Evolutionary conservation across 2,113 vertebrate species (phyloP), one percentile per base, ranked within the genome.

Genomic region (Marmota flaviventris): DNA sequence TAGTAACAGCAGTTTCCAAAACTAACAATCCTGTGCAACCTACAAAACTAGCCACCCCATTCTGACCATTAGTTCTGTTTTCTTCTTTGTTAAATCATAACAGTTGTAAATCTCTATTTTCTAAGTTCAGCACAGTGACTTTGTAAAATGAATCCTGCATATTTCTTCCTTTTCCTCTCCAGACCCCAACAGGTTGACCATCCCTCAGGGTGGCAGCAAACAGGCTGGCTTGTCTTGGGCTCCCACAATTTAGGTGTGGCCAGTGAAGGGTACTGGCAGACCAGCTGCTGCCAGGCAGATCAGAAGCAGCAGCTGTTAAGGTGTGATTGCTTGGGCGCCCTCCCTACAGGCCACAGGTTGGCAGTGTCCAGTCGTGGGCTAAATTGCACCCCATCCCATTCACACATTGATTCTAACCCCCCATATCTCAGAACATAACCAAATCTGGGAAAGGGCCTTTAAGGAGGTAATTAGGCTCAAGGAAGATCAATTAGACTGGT

Each of bases 401-500:
- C 48, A 9, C 61, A 51, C 83, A 16, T n/a, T 56, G 56, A 94
- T 53, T 69, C 11, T 32, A 58, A 61, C 22, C 29, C 58, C 53
- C 3, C 4, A n/a, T n/a, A 88, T 16, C 29, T 85, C 65, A 34
- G 51, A 58, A 65, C 56, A 9, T 84, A 39, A 58, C 27, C 81
- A 5, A 70, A 61, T 89, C 79, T 77, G 89, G 51, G 93, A 84
- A 89, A 20, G 6, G 42, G 20, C 9, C 61, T 69, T 84, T n/a
- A 85, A 58, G 73, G 5, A 96, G 20, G 14, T 83, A 87, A 83
- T 70, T 65, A 53, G 86, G 10, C 93, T n/a, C 83, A 92, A 89
- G 87, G 37, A 24, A 91, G 48, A 53, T 51, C 63, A 61, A 32
- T 42, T n/a, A 17, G 34, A 78, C 75, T 53, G 34, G 37, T 45